Evolutionary conservation across 1,140 invertebrate species (phyloP).

Genomic region (Heliconius hermathena): DNA sequence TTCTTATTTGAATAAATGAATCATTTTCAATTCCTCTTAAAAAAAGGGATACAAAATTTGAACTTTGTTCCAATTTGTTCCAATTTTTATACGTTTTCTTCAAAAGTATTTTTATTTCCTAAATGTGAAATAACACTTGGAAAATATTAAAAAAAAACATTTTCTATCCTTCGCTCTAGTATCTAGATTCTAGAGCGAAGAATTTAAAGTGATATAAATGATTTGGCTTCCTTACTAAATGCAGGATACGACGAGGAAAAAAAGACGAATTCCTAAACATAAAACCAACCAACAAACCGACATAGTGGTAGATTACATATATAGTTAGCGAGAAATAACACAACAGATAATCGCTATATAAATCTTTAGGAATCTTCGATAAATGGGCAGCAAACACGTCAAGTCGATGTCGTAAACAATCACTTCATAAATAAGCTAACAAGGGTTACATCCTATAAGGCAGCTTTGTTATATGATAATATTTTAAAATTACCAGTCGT

Average conservation of each 20-base stretch:
- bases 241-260: not conserved
- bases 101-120: too few species aligned
- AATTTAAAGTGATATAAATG: too few species aligned
- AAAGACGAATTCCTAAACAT: not conserved
- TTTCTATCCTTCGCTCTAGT: too few species aligned
- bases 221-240: too few species aligned
- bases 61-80: too few species aligned
- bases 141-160: too few species aligned
- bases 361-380: constrained; percentile 16
- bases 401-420: constrained; percentile 19
- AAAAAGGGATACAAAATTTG: too few species aligned
- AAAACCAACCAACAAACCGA: not conserved
- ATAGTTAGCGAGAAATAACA: not conserved
- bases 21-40: too few species aligned
- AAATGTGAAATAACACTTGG: too few species aligned
- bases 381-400: constrained; percentile 17
- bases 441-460: not conserved
- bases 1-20: too few species aligned
- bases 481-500: not conserved
- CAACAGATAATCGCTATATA: constrained; percentile 7
- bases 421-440: constrained; percentile 23
- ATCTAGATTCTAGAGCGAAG: too few species aligned
- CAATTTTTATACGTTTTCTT: too few species aligned
- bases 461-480: not conserved
- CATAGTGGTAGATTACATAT: not conserved